Evolutionary conservation across 2,888 invertebrate species (phyloP), one percentile per base, ranked within the genome.

Genomic region (Ernsta delagoae): DNA sequence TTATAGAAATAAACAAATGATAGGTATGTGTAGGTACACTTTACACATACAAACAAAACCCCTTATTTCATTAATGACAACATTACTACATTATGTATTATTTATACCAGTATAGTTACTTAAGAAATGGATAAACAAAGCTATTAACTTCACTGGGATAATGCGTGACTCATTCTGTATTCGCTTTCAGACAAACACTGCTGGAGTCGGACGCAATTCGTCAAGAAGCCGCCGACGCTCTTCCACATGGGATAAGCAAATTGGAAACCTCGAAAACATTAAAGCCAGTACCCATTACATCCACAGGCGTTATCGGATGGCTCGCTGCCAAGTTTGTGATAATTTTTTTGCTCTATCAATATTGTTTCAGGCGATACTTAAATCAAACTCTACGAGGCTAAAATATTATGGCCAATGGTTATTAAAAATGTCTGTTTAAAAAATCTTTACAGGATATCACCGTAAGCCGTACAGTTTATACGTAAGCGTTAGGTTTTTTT

Each of bases 201-300:
- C 78, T 75, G 4, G 84, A 90, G 73, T 68, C 83, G 0, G 72
- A 83, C 4, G 83, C 79, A 6, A 85, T 90, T 59, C 84, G 85
- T 1, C 73, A 74, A 57, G 84, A 86, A 70, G 78, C 82, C 3
- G 83, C 85, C 0, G 75, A 74, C 1, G 77, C 78, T 43, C 77
- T 89, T 5, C 83, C 86, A 8, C 82, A 75, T 63, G 79, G 73
- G 6, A 67, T 70, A 0, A 63, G 64, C n/a, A 86, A 83, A 74
- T 31, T 71, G 24, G 84, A 86, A 16, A 72, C 72, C 3, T 62
- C 70, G n/a, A 89, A 83, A 72, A 77, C 82, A 16, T 75, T 92
- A 70, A 92, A 92, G 71, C 93, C 93, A 0, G 88, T 92, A 36
- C 93, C 93, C 0, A 63, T 80, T n/a, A 92, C 92, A 0, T 80